phyloP scores from a whole-genome alignment of 2,113 vertebrate species.

The Pampusana beccarii region DNA sequence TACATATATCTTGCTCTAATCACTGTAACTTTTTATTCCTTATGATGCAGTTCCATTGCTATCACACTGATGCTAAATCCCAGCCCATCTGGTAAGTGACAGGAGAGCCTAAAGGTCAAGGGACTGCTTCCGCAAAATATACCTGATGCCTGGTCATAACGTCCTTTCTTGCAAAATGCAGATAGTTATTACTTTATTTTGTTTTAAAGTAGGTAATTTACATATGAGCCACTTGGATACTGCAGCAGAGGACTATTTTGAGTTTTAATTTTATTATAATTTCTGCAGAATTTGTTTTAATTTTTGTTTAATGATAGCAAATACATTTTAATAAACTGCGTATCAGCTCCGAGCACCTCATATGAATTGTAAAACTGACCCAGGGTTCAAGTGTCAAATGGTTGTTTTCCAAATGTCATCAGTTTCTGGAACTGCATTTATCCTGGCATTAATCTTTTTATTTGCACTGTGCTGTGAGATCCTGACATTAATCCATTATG shows the following conservation, averaged over 20 bases:
- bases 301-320: background rate
- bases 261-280: background rate
- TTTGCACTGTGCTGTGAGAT: background rate
- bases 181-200: background rate
- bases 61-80: slow-evolving; percentile 3
- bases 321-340: background rate
- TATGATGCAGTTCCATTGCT: background rate
- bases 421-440: background rate
- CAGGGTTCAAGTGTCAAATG: background rate
- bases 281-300: slow-evolving; percentile 4
- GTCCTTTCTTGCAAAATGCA: background rate
- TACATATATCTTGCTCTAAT: background rate
- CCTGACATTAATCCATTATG: background rate
- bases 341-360: background rate
- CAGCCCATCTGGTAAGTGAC: slow-evolving; percentile 29
- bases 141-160: background rate
- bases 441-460: background rate
- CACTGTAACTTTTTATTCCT: background rate
- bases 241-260: background rate
- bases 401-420: slow-evolving; percentile 15
- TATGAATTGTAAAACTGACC: background rate
- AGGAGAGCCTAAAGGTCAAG: slow-evolving; percentile 20
- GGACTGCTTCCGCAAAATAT: background rate
- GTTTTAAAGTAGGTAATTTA: background rate
- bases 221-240: background rate